Base-by-base conservation (phyloP, 2,113 vertebrate genomes). In the Spilogale gracilis region DNA sequence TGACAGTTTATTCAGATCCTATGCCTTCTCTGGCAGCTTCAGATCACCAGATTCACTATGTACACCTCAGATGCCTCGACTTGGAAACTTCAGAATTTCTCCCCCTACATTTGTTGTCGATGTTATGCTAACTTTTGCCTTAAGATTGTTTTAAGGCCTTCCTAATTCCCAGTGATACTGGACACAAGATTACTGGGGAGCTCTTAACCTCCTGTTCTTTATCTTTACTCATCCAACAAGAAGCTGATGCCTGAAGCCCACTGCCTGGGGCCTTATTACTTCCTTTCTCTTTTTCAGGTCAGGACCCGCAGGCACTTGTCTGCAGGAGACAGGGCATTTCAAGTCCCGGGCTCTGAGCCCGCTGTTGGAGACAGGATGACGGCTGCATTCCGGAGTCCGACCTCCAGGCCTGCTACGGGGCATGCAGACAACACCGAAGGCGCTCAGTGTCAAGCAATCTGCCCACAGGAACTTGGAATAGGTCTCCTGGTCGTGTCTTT, bases 201-300 rank as follows among this genome's bases (percentile, higher is more conserved):
- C 69, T 79, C 27, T 30, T 65, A 89, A 73, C 10, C 16, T 38
- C 76, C 85, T 96, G 80, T 78, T 95, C 5, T 93, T 98, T 94
- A 97, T 89, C 23, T 86, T 92, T 92, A 91, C 17, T 88, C 94
- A 56, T 98, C 84, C 93, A 86, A 56, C 89, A 97, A 76, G 81
- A 80, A 71, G 58, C 52, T 97, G 63, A 61, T 58, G 8, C 90
- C 97, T 23, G 91, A 95, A 48, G 78, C 63, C 96, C 97, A 54
- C 95, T 97, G 69, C 97, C 95, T 67, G 76, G 52, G 89, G 92
- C 63, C 86, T 94, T 95, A 78, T 38, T 10, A 48, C 67, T 89
- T 95, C 93, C 92, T 98, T 97, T 96, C 32, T 97, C 84, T 97
- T 96, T 96, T 96, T 91, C 17, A 96, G 67, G 60, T 65, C 94